Conservation (phyloP, 2,113 vertebrate genomes). For the Siniperca knerii region DNA sequence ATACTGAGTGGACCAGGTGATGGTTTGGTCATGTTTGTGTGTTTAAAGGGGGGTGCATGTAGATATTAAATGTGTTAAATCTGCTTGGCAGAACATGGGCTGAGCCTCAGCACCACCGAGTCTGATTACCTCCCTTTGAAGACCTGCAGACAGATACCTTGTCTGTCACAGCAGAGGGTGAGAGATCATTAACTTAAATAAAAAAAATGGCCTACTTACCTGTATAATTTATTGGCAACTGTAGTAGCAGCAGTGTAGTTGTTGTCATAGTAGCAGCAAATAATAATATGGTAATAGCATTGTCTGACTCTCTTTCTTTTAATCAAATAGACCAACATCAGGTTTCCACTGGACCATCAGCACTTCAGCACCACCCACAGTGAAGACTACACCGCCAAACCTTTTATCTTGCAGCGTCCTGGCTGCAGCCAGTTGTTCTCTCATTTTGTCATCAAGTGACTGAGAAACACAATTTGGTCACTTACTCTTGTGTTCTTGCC, state of each 20-base stretch:
- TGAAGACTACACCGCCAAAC: constrained; percentile 37
- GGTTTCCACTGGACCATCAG: constrained; percentile 17
- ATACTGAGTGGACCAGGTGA: constrained; percentile 58
- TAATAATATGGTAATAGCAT: neutral
- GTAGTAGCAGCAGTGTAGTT: neutral
- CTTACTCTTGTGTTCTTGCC: neutral
- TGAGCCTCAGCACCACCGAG: constrained; percentile 38
- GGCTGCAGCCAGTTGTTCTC: neutral
- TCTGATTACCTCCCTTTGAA: constrained; percentile 43
- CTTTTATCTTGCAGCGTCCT: neutral
- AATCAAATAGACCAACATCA: constrained; percentile 56
- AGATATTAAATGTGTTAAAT: constrained; percentile 6
- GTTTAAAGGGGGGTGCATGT: neutral
- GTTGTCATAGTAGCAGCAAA: neutral
- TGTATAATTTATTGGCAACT: neutral
- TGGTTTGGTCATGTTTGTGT: neutral
- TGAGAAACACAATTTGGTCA: neutral
- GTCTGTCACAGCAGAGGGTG: constrained; percentile 38
- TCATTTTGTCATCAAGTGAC: constrained; percentile 21
- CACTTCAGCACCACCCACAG: constrained; percentile 57
- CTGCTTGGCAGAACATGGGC: constrained; percentile 41
- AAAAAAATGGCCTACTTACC: neutral
- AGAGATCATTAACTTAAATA: neutral
- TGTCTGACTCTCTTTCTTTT: constrained; percentile 31
- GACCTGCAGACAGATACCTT: constrained; percentile 1